Evolutionary conservation across 2,113 vertebrate genomes (phyloP), one percentile per base, ranked within the genome.

Genomic region (Scalopus aquaticus): DNA sequence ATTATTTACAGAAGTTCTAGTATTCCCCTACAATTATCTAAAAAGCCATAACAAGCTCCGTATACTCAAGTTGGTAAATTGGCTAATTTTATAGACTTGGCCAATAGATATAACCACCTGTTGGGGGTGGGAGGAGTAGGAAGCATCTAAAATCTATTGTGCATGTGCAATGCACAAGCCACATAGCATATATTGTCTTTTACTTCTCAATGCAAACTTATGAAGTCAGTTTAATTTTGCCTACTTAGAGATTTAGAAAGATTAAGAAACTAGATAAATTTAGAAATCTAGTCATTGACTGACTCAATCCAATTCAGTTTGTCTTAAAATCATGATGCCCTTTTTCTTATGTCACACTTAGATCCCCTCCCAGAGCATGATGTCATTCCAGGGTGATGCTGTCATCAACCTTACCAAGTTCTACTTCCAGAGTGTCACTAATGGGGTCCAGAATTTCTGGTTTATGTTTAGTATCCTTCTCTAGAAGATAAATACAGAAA

Each of bases 391-490:
- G 4, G 9, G 39, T 7, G 56, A 17, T 32, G 13, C 6, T 17
- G 13, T 11, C 12, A 16, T 20, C 9, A 44, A 44, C 0, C 93
- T 98, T 98, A 99, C 98, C 98, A 80, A 98, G 96, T 79, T 98
- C 98, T 72, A 89, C 98, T 96, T 98, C 98, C 0, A 98, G 76
- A 7, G 81, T 94, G 42, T 92, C 91, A 64, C 95, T 69, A 37
- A 3, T 49, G 4, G 98, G 98, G 70, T 98, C 94, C 89, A 98
- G 93, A 74, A 99, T 49, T 15, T 96, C 95, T 86, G 98, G 98
- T 39, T 96, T 97, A 64, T 95, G 60, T 6, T 83, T 58, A 62
- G 97, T 98, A 76, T 82, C 93, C 90, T 94, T 84, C 90, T 95
- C 98, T 99, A 96, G n/a, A 98, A 98, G 62, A 81, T 46, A 90